Percentiles rank a stretch among this genome's conserved stretches.
These are phyloP conservation scores for Zygogramma bicolorata DNA, from an alignment of 2,888 invertebrate species.

Conservation along the genomic window DNA sequence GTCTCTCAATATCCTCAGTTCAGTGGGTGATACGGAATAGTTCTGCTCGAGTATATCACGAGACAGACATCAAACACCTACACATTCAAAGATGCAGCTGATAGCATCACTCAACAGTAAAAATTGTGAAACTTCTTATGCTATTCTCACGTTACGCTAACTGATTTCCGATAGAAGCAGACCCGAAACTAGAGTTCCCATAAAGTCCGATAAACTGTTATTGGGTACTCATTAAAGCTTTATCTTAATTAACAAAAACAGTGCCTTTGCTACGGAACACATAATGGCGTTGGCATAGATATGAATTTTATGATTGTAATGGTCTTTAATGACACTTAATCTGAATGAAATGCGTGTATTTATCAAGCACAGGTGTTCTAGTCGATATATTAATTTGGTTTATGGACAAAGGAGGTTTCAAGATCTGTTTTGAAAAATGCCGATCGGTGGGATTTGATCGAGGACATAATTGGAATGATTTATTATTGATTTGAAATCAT, in stretches of 20 bases:
- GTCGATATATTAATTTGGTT: conserved; percentile 50
- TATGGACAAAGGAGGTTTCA: conserved; percentile 38
- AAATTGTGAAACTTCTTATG: no score
- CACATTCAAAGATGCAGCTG: no score
- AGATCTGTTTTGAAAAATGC: conserved; percentile 3
- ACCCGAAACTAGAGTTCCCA: no score
- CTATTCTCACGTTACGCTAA: no score
- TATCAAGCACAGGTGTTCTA: conserved; percentile 51
- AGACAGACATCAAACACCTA: no score
- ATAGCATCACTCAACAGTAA: no score
- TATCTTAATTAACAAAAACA: conserved; percentile 4
- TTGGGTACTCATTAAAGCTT: neutral
- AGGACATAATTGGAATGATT: conserved; percentile 19
- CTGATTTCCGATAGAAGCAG: no score
- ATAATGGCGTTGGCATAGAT: conserved; percentile 32
- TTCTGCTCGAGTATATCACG: no score
- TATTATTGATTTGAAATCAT: conserved; percentile 4
- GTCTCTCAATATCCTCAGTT: no score
- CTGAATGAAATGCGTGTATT: conserved; percentile 45
- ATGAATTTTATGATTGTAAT: conserved; percentile 28
- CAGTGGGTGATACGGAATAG: no score
- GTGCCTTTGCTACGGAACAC: neutral
- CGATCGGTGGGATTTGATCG: conserved; percentile 21
- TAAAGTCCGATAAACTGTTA: neutral
- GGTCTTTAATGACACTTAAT: conserved; percentile 37